Base-by-base conservation (phyloP, 2,113 vertebrate genomes). In the Erpornis zantholeuca region DNA sequence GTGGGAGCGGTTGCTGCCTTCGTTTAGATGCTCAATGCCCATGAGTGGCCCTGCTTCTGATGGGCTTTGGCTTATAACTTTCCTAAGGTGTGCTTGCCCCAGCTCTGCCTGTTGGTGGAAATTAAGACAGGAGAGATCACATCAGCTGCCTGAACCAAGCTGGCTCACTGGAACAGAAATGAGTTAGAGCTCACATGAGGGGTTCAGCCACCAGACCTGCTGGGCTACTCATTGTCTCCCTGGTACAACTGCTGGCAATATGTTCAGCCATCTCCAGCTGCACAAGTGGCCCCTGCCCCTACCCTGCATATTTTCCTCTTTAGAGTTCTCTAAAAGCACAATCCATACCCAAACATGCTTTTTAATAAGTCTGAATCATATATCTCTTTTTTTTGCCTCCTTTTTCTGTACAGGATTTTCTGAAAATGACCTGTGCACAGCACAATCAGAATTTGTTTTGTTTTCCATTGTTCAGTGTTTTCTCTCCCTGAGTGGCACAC, bases 171-270 rank as follows among this genome's bases (percentile, higher is more conserved):
- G 29, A 86, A 66, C 31, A 61, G 33, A 63, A 61, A 83, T 3
- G 40, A 65, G 25, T 3, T 1, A 40, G 36, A 47, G n/a, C 0
- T 52, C 22, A 25, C 36, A 6, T 0, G 3, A 59, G 57, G 20
- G 21, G 18, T 10, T 86, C 28, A 65, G 60, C 15, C 61, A 50
- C 44, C 28, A 54, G 35, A 60, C 13, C 45, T 11, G 28, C 2
- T 2, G 40, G 35, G 25, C 22, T 65, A 7, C 59, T 25, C 22
- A 18, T 25, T 4, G 1, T 16, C 36, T 45, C 31, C 44, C 79
- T 47, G 11, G 24, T 57, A 49, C 3, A 17, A 20, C n/a, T 40
- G 27, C 18, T 66, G 25, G 47, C 64, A 77, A 13, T 7, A 10
- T 2, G 36, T 33, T 89, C 56, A 70, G 69, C 29, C 57, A 44